Evolutionary conservation across 2,113 vertebrate genomes (phyloP).

Genomic region (Phalacrocorax aristotelis): DNA sequence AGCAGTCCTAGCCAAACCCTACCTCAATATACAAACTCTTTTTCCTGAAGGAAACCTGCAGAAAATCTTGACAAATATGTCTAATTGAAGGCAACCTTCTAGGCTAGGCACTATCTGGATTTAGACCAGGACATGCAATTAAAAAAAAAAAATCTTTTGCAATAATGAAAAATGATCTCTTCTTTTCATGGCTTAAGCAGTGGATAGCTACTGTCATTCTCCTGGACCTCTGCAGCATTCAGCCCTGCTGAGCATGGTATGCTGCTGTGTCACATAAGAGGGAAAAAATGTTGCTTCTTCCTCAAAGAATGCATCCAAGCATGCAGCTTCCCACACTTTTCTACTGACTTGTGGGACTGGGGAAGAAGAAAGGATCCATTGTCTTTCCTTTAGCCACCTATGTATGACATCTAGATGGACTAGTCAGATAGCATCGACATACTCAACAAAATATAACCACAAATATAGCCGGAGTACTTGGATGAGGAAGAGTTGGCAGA

Average conservation of each 20-base stretch:
- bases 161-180: not conserved
- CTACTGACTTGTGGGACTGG: not conserved
- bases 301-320: not conserved
- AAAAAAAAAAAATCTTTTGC: not conserved
- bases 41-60: not conserved
- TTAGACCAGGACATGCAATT: not conserved
- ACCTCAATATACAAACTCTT: not conserved
- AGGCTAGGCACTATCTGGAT: not conserved
- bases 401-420: not conserved
- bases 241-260: not conserved
- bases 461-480: fast-evolving
- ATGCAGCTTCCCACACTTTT: not conserved
- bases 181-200: not conserved
- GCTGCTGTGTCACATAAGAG: not conserved
- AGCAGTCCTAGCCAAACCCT: not conserved
- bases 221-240: not conserved
- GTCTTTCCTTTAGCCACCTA: not conserved
- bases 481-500: not conserved
- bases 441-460: not conserved
- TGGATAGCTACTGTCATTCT: not conserved
- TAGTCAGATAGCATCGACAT: not conserved
- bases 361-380: not conserved
- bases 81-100: not conserved
- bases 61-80: not conserved
- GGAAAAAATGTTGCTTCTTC: not conserved